Conservation (phyloP, 2,888 invertebrate species). For the Chirona hameri region DNA sequence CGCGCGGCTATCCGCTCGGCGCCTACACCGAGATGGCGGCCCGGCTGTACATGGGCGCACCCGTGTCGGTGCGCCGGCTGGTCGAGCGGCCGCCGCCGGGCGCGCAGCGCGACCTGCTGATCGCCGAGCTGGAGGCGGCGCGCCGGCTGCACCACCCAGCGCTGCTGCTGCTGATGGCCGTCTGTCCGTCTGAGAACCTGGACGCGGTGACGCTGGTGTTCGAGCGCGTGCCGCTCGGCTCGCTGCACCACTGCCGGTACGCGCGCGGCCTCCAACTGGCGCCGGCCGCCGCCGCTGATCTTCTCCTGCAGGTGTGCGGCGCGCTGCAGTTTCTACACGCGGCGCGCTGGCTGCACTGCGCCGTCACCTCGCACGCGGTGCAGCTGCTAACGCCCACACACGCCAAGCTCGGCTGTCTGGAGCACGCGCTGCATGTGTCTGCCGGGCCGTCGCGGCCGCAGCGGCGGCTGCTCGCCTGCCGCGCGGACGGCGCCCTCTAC, state of each 20-base stretch:
- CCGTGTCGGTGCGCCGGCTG: slow-evolving; percentile 41
- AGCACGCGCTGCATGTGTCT: slow-evolving; percentile 45
- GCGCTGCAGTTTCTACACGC: slow-evolving; percentile 50
- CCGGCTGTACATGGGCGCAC: slow-evolving; percentile 42
- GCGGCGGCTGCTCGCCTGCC: slow-evolving; percentile 27
- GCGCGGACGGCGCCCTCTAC: slow-evolving; percentile 41
- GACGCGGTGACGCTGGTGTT: slow-evolving; percentile 49
- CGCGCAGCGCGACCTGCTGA: slow-evolving; percentile 29
- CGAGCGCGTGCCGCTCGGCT: slow-evolving; percentile 49
- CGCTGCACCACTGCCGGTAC: slow-evolving; percentile 48
- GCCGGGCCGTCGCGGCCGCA: slow-evolving; percentile 33
- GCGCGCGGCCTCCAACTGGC: slow-evolving; percentile 42
- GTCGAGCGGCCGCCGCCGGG: neutral
- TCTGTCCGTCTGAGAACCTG: slow-evolving; percentile 47
- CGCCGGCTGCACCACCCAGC: slow-evolving; percentile 46
- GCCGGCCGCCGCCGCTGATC: neutral
- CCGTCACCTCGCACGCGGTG: slow-evolving; percentile 50
- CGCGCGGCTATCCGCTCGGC: slow-evolving; percentile 41
- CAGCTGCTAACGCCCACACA: slow-evolving; percentile 45
- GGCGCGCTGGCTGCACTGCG: slow-evolving; percentile 48
- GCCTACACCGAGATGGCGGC: slow-evolving; percentile 41
- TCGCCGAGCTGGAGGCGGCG: slow-evolving; percentile 36
- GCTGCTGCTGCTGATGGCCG: slow-evolving; percentile 49
- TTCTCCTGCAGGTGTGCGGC: slow-evolving; percentile 45
- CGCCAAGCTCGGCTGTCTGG: slow-evolving; percentile 51